Percentiles rank a stretch among this genome's conserved stretches.
phyloP scores from a whole-genome alignment of 2,888 invertebrate genomes.

The Drosophila mercatorum region DNA sequence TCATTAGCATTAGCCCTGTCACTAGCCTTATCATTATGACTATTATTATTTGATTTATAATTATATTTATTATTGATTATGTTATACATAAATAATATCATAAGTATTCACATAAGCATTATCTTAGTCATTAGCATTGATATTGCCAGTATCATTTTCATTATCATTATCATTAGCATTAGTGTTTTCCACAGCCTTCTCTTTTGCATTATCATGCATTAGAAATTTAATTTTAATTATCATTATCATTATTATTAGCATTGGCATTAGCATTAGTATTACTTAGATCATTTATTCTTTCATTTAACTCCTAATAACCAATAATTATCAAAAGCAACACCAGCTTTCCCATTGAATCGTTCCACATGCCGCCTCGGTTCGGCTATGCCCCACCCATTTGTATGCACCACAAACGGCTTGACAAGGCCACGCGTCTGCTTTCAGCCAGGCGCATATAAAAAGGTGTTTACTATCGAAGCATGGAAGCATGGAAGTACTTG shows the following conservation, averaged over 20 bases:
- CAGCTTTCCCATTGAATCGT: background rate
- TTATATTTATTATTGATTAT: too few species aligned
- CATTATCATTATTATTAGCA: background rate
- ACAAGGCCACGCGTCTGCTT: constrained; percentile 53
- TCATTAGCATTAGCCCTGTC: too few species aligned
- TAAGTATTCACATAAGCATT: background rate
- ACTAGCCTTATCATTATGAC: too few species aligned
- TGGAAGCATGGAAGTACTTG: constrained; percentile 36
- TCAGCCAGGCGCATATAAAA: constrained; percentile 40
- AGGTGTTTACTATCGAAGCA: constrained; percentile 47
- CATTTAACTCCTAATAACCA: background rate
- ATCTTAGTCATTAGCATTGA: background rate
- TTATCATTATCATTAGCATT: background rate
- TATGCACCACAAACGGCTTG: constrained; percentile 36
- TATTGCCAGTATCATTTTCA: background rate
- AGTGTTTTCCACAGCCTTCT: background rate
- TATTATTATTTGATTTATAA: too few species aligned
- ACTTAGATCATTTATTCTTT: background rate
- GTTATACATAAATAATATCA: background rate
- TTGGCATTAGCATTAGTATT: background rate
- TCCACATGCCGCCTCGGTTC: background rate
- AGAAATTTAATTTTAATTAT: background rate
- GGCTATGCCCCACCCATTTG: constrained; percentile 1
- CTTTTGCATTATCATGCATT: background rate
- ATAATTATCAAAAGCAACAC: background rate